phyloP scores from a whole-genome alignment of 1,140 invertebrate species.

The Halesus radiatus region DNA sequence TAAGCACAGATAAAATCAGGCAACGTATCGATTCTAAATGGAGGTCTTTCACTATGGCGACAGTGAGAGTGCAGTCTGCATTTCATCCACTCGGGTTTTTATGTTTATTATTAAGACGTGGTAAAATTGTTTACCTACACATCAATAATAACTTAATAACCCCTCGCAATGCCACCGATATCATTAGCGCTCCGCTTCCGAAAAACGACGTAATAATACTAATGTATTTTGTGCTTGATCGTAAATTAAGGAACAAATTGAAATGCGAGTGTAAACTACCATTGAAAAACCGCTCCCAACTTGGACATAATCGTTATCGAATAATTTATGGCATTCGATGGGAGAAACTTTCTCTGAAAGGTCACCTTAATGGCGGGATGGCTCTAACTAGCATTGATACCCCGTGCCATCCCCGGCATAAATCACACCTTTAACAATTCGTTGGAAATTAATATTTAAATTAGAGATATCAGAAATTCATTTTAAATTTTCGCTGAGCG shows the following conservation, averaged over 20 bases:
- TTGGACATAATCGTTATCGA: conserved; percentile 19
- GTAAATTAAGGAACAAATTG: neutral
- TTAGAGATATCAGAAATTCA: conserved; percentile 14
- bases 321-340: conserved; percentile 22
- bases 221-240: neutral
- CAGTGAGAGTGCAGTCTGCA: too few species aligned
- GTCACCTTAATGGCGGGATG: conserved; percentile 22
- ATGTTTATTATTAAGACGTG: too few species aligned
- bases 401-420: neutral
- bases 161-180: too few species aligned
- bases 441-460: conserved; percentile 21
- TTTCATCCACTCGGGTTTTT: too few species aligned
- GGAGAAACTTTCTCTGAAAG: conserved; percentile 6
- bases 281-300: conserved; percentile 17
- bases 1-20: too few species aligned
- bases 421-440: conserved; percentile 20
- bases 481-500: conserved; percentile 15
- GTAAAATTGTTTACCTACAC: too few species aligned
- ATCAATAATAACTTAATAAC: too few species aligned
- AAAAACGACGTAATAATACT: too few species aligned
- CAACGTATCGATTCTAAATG: too few species aligned
- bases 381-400: conserved; percentile 10
- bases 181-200: too few species aligned
- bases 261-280: neutral
- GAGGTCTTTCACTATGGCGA: too few species aligned